Conservation (phyloP, 2,113 vertebrate species). For the Xenotilapia longispinis region DNA sequence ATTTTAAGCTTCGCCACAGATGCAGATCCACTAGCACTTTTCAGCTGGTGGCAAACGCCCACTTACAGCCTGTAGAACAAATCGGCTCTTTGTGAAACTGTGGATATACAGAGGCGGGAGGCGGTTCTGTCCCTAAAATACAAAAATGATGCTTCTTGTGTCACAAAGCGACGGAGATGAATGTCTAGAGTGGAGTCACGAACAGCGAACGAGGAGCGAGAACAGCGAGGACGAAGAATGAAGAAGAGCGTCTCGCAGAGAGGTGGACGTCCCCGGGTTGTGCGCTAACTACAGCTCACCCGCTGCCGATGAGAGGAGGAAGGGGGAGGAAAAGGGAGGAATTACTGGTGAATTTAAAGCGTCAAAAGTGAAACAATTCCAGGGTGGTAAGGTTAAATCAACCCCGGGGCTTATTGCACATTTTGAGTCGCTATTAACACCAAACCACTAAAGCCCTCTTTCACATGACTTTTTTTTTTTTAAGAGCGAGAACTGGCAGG, state of each 20-base stretch:
- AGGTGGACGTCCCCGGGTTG: background rate
- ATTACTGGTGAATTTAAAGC: constrained; percentile 11
- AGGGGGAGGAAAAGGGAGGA: background rate
- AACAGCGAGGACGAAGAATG: background rate
- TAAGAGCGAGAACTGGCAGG: background rate
- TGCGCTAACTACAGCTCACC: background rate
- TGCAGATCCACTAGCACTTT: background rate
- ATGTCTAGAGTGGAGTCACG: background rate
- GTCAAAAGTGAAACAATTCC: background rate
- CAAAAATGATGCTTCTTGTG: background rate
- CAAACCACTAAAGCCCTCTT: background rate
- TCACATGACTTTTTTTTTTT: background rate
- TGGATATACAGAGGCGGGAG: background rate
- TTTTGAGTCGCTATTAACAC: constrained; percentile 15
- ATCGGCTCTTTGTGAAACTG: constrained; percentile 8
- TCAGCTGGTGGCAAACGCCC: background rate
- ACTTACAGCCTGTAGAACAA: background rate
- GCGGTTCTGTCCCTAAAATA: background rate
- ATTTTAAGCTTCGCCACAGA: background rate
- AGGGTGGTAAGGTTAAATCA: constrained; percentile 12
- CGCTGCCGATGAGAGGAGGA: background rate
- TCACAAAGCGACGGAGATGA: background rate
- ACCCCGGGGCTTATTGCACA: background rate
- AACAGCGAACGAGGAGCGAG: background rate
- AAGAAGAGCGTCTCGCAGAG: background rate